Evolutionary conservation across 2,888 invertebrate species (phyloP).

Genomic region (Quadriops clusia): DNA sequence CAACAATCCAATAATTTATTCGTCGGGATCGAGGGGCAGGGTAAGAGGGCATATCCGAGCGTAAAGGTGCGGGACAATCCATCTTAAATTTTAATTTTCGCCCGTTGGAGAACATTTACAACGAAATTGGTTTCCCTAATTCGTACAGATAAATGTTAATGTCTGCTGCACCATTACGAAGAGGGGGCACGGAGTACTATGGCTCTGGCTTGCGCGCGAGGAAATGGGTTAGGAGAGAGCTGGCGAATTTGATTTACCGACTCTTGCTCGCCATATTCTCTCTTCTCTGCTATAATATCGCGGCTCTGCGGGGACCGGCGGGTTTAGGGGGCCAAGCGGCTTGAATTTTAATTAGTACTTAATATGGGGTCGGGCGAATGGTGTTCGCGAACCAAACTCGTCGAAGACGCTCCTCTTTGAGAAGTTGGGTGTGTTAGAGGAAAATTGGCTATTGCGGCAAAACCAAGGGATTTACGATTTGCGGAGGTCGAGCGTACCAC

Average conservation of each 20-base stretch:
- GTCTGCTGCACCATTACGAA: conserved; percentile 24
- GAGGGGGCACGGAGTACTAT: too few relatives aligned
- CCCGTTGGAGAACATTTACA: conserved; percentile 18
- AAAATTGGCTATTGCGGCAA: conserved; percentile 19
- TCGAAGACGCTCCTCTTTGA: conserved; percentile 20
- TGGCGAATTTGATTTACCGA: conserved; percentile 32
- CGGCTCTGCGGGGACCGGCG: conserved; percentile 16
- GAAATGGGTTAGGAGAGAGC: conserved; percentile 29
- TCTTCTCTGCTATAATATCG: conserved; percentile 18
- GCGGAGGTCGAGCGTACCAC: conserved; percentile 9
- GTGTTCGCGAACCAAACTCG: conserved; percentile 16
- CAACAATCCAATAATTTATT: too few relatives aligned
- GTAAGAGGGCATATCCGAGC: too few relatives aligned
- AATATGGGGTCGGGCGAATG: conserved; percentile 18
- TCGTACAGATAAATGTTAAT: conserved; percentile 26
- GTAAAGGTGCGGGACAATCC: too few relatives aligned
- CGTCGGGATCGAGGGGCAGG: too few relatives aligned
- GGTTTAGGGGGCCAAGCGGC: conserved; percentile 19
- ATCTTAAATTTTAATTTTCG: conserved; percentile 16
- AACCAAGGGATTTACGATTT: conserved; percentile 11
- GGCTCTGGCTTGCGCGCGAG: too few relatives aligned
- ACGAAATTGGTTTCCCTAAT: conserved; percentile 26
- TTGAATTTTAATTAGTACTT: conserved; percentile 35
- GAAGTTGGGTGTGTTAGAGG: too few relatives aligned
- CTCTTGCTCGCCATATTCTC: conserved; percentile 27